Evolutionary conservation across 2,888 invertebrate species (phyloP).

Genomic region (Troilus luridus): DNA sequence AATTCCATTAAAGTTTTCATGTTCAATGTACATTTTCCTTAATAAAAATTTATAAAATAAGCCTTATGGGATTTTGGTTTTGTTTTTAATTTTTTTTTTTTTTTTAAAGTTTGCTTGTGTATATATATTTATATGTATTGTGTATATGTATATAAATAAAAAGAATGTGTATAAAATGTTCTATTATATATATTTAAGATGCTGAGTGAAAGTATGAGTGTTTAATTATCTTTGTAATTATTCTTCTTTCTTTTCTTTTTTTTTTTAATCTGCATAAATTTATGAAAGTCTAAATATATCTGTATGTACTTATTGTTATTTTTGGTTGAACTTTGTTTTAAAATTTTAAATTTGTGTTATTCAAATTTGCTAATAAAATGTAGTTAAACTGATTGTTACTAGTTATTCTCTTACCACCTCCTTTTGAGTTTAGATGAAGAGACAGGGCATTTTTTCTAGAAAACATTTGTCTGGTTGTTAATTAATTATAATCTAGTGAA

Average conservation of each 20-base stretch:
- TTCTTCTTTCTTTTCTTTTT: conserved; percentile 35
- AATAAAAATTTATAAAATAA: background rate
- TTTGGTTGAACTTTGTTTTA: conserved; percentile 59
- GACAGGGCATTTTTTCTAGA: too few species aligned
- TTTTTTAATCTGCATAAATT: conserved; percentile 58
- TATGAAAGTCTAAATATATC: conserved; percentile 58
- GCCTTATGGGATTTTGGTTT: conserved; percentile 40
- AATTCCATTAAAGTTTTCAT: conserved; percentile 38
- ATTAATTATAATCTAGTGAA: too few species aligned
- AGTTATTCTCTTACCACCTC: background rate
- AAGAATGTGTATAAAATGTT: conserved; percentile 53
- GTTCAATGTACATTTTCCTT: conserved; percentile 26
- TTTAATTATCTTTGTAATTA: conserved; percentile 56
- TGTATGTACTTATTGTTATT: conserved; percentile 64
- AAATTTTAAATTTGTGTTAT: conserved; percentile 63
- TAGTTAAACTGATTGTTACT: conserved; percentile 44
- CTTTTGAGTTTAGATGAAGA: background rate
- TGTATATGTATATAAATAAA: conserved; percentile 56
- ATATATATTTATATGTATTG: conserved; percentile 58
- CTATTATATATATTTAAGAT: conserved; percentile 56
- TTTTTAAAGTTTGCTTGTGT: conserved; percentile 51
- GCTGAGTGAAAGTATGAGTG: conserved; percentile 37
- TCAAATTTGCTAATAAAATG: conserved; percentile 64
- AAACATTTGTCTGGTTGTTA: too few species aligned
- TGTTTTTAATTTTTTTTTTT: conserved; percentile 3